phyloP scores from a whole-genome alignment of 1,140 invertebrate genomes.

The Drosophila pseudoananassae region DNA sequence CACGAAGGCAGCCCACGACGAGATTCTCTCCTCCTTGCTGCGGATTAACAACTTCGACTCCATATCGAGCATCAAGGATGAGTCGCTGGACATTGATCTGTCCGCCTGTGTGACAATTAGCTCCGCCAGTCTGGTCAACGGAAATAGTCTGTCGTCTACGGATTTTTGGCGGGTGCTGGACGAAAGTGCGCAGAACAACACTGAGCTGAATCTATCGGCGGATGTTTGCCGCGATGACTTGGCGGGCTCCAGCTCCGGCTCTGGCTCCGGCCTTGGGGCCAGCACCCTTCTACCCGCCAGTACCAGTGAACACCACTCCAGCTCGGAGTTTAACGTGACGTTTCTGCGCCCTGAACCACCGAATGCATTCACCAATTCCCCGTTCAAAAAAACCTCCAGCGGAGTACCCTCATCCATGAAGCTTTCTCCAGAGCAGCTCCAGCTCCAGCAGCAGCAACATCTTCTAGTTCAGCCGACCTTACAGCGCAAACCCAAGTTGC shows the following conservation, averaged over 20 bases:
- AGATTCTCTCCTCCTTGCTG: conserved; percentile 75
- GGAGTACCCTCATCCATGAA: conserved; percentile 40
- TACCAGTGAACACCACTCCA: conserved; percentile 56
- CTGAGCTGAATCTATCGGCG: conserved; percentile 63
- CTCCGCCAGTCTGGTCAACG: conserved; percentile 69
- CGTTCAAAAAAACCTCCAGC: conserved; percentile 61
- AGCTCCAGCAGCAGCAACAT: conserved; percentile 28
- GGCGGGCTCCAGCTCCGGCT: conserved; percentile 32
- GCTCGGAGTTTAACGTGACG: conserved; percentile 65
- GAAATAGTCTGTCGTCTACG: conserved; percentile 76
- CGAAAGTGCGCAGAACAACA: conserved; percentile 76
- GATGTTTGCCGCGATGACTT: conserved; percentile 58
- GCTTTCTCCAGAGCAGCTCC: conserved; percentile 53
- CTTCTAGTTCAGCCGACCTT: conserved; percentile 22
- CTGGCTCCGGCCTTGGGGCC: conserved; percentile 30
- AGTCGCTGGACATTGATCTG: conserved; percentile 81
- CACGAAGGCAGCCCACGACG: conserved; percentile 75
- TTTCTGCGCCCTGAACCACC: conserved; percentile 68
- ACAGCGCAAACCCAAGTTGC: conserved; percentile 60
- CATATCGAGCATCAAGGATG: conserved; percentile 81
- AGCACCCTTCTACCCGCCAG: conserved; percentile 11
- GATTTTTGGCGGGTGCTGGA: conserved; percentile 82
- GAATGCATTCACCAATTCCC: conserved; percentile 71
- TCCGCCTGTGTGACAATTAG: conserved; percentile 81
- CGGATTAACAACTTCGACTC: conserved; percentile 81